These are phyloP conservation scores for Lasioglossum leucozonium DNA, from an alignment of 2,888 invertebrate genomes.

Conservation along the genomic window DNA sequence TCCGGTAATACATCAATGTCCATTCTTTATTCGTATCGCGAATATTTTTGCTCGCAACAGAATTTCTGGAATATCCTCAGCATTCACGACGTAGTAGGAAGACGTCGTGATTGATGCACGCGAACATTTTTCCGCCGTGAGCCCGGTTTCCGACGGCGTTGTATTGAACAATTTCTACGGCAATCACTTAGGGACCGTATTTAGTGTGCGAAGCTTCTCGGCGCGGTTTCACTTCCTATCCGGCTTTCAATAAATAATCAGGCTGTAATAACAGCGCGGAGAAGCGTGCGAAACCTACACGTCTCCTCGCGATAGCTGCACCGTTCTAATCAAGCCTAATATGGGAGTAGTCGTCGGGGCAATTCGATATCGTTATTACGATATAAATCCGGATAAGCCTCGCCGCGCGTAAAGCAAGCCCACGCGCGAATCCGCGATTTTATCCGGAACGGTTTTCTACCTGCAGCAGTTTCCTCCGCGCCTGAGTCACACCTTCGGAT, in stretches of 20 bases:
- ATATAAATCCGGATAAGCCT: slow-evolving; percentile 35
- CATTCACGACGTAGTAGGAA: not conserved
- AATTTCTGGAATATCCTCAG: not conserved
- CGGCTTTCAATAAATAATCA: slow-evolving; percentile 1
- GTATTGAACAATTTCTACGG: not conserved
- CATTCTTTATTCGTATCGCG: not conserved
- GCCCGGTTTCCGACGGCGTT: not conserved
- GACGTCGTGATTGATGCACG: not conserved
- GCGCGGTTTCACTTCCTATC: slow-evolving; percentile 12
- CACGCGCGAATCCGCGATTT: slow-evolving; percentile 6
- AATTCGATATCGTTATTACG: slow-evolving; percentile 45
- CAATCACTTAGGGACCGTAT: not conserved
- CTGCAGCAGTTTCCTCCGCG: not conserved
- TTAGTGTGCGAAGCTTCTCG: slow-evolving; percentile 1
- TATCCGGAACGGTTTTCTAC: not conserved
- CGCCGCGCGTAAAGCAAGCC: slow-evolving; percentile 6
- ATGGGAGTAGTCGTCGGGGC: not conserved
- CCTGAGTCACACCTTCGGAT: slow-evolving; percentile 10
- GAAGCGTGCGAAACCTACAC: slow-evolving; percentile 13
- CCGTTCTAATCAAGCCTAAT: slow-evolving; percentile 26
- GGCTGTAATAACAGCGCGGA: slow-evolving; percentile 2
- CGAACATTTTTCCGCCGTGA: not conserved
- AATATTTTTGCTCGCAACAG: not conserved
- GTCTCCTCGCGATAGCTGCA: not conserved
- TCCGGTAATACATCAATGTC: not conserved